Base-by-base conservation (phyloP, 2,888 invertebrate genomes). In the Scaptomyza cyrtandrae region DNA sequence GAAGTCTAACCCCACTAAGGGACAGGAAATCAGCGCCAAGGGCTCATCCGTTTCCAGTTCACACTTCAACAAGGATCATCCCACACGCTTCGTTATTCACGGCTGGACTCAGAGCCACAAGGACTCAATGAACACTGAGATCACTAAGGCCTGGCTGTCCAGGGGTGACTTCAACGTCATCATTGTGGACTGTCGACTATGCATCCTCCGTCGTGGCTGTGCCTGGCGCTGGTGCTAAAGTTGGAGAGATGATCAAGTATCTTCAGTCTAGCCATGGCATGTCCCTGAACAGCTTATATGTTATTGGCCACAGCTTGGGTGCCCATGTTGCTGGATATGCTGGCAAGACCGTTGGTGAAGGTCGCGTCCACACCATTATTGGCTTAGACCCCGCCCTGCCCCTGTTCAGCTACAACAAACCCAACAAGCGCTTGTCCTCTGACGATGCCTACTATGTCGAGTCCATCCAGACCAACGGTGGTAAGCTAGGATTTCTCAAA, bases 241-340 rank as follows among this genome's bases (percentile, higher is more conserved):
- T 90, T 0, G 91, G 89, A 29, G 37, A 46, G 1, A 70, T 90
- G 57, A 73, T 58, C 6, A 11, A 81, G 80, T n/a, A 2, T 35
- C 13, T 35, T 11, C 2, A 35, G 1, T 35, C 35, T 11, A 35
- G 35, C 35, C 35, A 35, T 35, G 13, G 35, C 35, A 35, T 35
- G 35, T 35, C 35, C 35, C 35, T 35, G 35, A 4, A 6, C 39
- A 19, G 9, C 13, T 69, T 94, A 91, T 89, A 93, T 92, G 70
- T 92, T 1, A 93, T 94, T 45, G 94, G 94, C 0, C 94, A 94
- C 74, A 94, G 94, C 61, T 90, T 94, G 63, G 94, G 94, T 0
- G 94, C 94, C 0, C 94, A 94, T 78, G 94, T 94, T 1, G 93
- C 94, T 11, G 94, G 94, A 0, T 93, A 93, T 45, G 93, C 94